Evolutionary conservation across 2,888 invertebrate species (phyloP).

Genomic region (Napeogenes inachia): DNA sequence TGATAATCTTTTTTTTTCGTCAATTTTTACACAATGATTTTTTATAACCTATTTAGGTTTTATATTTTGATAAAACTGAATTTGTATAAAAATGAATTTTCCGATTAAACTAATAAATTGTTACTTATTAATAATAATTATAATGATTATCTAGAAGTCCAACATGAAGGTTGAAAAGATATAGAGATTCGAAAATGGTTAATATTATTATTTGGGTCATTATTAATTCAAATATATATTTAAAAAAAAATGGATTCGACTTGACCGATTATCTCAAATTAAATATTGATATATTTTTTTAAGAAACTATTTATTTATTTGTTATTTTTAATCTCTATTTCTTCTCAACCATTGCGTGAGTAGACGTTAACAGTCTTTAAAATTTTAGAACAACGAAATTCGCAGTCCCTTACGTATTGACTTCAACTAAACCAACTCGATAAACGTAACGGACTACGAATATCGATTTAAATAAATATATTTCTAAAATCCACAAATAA

Average conservation of each 20-base stretch:
- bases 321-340: conserved; percentile 7
- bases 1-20: conserved; percentile 2
- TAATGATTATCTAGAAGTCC: conserved; percentile 22
- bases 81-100: no score
- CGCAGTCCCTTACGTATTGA: conserved; percentile 10
- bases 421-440: conserved; percentile 1
- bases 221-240: no score
- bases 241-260: no score
- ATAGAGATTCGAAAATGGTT: no score
- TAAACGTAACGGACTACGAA: conserved; percentile 18
- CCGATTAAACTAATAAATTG: conserved; percentile 9
- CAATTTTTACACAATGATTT: background rate
- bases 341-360: conserved; percentile 19
- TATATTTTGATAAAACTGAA: no score
- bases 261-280: no score
- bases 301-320: no score
- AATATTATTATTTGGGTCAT: no score
- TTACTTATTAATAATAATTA: conserved; percentile 20
- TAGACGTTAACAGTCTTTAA: conserved; percentile 25
- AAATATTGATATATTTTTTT: no score
- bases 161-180: conserved; percentile 21
- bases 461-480: conserved; percentile 20
- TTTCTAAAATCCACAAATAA: conserved; percentile 15
- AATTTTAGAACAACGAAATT: conserved; percentile 17
- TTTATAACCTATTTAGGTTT: no score